Evolutionary conservation across 2,888 invertebrate genomes (phyloP).

Genomic region (Orthonychiurus folsomi): DNA sequence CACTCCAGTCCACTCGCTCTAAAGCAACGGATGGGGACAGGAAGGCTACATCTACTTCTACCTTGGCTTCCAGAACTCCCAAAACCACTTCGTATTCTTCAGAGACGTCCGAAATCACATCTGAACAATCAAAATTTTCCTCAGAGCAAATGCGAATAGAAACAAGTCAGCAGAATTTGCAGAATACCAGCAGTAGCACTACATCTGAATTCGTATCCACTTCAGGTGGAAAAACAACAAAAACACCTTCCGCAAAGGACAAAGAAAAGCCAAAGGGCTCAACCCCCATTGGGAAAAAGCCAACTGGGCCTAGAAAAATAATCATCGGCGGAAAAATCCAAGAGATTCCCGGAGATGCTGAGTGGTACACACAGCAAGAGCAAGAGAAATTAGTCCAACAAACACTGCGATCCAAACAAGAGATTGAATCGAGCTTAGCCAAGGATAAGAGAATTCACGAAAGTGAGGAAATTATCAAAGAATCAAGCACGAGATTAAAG

Average conservation of each 20-base stretch:
- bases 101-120: not conserved
- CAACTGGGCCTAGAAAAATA: not conserved
- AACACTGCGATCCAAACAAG: not conserved
- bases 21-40: not conserved
- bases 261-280: not conserved
- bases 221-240: not conserved
- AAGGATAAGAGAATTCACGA: slow-evolving; percentile 15
- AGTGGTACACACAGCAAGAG: not conserved
- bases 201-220: not conserved
- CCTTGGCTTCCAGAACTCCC: not conserved
- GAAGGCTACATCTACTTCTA: not conserved
- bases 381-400: not conserved
- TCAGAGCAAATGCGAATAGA: not conserved
- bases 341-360: not conserved
- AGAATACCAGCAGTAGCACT: not conserved
- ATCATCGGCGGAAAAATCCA: not conserved
- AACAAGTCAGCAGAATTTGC: not conserved
- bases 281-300: not conserved
- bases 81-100: not conserved
- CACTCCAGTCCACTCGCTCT: not conserved
- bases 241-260: not conserved
- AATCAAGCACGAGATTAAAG: slow-evolving; percentile 22
- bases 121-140: slow-evolving; percentile 8
- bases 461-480: slow-evolving; percentile 24
- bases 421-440: not conserved